phyloP scores from a whole-genome alignment of 1,140 invertebrate species.

The Caenorhabditis inopinata region DNA sequence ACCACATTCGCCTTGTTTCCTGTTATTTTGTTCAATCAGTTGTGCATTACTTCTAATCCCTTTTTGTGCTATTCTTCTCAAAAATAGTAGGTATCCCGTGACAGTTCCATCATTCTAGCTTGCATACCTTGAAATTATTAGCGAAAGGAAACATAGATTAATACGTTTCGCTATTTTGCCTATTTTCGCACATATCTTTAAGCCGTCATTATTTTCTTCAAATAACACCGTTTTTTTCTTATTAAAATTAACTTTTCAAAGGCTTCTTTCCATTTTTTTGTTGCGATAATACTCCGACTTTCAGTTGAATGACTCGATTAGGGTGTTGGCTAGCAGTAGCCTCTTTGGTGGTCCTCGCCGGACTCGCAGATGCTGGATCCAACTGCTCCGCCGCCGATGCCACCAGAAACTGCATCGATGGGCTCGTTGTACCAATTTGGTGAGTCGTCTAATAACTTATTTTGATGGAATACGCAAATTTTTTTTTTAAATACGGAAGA shows the following conservation, averaged over 20 bases:
- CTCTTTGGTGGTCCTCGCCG: conserved; percentile 36
- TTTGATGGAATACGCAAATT: not conserved
- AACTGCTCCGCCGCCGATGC: conserved; percentile 65
- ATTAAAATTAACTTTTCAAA: not conserved
- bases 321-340: conserved; percentile 40
- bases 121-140: too few relatives aligned
- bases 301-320: conserved; percentile 40
- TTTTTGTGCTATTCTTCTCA: too few relatives aligned
- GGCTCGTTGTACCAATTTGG: conserved; percentile 60
- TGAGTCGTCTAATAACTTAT: conserved; percentile 26
- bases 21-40: not conserved
- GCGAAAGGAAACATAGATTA: too few relatives aligned
- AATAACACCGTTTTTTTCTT: conserved; percentile 6
- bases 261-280: not conserved
- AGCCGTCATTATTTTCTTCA: not conserved
- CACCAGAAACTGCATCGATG: conserved; percentile 65
- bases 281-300: not conserved
- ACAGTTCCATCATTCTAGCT: too few relatives aligned
- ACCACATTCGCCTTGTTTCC: not conserved
- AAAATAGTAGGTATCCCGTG: too few relatives aligned
- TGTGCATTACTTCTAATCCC: too few relatives aligned
- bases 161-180: not conserved
- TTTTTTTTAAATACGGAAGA: too few relatives aligned
- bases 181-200: not conserved
- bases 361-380: conserved; percentile 56